Evolutionary conservation across 2,888 invertebrate genomes (phyloP).

Genomic region (Apamea sordens): DNA sequence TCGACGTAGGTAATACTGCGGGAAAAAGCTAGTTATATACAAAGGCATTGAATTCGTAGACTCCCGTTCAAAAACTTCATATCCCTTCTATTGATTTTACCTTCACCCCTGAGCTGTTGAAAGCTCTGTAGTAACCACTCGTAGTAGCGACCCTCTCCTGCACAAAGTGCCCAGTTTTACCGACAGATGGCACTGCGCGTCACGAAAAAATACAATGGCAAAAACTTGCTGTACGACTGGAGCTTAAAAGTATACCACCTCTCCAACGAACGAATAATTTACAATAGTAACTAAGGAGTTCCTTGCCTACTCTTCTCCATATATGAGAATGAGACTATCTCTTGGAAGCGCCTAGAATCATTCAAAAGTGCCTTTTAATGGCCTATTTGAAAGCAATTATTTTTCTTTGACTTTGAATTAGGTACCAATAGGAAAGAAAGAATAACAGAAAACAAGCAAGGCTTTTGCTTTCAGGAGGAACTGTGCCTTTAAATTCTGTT

Average conservation of each 20-base stretch:
- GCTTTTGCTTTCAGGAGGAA: not conserved
- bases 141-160: not conserved
- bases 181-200: constrained; percentile 54
- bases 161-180: constrained; percentile 20
- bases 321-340: no score
- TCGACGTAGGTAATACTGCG: not conserved
- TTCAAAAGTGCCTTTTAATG: no score
- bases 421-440: no score
- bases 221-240: not conserved
- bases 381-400: no score
- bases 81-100: constrained; percentile 48
- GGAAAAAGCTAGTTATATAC: not conserved
- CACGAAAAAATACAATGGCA: not conserved
- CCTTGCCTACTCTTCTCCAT: no score
- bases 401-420: not conserved
- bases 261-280: not conserved
- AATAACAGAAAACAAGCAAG: not conserved
- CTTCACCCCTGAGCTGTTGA: not conserved
- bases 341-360: no score
- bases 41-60: no score
- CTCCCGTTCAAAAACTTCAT: not conserved
- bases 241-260: not conserved
- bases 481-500: not conserved
- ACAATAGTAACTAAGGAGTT: no score
- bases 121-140: not conserved